phyloP scores from a whole-genome alignment of 2,113 vertebrate genomes.

The Isurus oxyrinchus region DNA sequence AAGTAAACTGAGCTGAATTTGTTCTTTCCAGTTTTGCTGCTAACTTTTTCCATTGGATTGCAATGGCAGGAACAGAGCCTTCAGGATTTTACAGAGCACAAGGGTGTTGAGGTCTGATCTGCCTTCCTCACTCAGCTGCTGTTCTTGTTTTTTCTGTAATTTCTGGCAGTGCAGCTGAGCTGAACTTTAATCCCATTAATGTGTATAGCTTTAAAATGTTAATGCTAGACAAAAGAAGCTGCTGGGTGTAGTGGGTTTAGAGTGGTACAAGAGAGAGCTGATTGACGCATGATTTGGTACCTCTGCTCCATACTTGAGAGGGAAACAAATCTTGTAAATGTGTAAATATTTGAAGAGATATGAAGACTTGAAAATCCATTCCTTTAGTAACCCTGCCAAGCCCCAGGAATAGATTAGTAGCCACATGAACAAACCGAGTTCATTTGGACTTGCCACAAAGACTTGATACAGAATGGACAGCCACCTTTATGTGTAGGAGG shows the following conservation, averaged over 20 bases:
- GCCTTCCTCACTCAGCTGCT: not conserved
- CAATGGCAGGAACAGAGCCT: not conserved
- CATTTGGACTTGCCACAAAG: not conserved
- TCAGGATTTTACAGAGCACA: not conserved
- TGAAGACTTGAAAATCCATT: not conserved
- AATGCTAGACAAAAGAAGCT: not conserved
- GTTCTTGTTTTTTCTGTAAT: not conserved
- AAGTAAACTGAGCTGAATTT: not conserved
- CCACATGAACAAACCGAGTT: not conserved
- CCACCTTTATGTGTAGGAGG: not conserved
- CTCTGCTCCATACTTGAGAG: not conserved
- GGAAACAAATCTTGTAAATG: not conserved
- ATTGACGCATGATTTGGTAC: not conserved
- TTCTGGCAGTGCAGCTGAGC: not conserved
- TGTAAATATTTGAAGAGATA: not conserved
- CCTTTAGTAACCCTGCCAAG: not conserved
- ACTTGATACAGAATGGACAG: not conserved
- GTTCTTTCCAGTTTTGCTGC: not conserved
- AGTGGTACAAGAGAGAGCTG: not conserved
- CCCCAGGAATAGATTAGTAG: not conserved
- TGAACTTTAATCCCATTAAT: not conserved
- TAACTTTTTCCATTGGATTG: not conserved
- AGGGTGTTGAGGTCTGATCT: not conserved
- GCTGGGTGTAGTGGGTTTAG: not conserved
- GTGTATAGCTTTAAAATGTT: not conserved